Percentiles rank a stretch among this genome's conserved stretches.
Evolutionary conservation across 2,113 vertebrate genomes (phyloP).

Genomic region (Etheostoma cragini): DNA sequence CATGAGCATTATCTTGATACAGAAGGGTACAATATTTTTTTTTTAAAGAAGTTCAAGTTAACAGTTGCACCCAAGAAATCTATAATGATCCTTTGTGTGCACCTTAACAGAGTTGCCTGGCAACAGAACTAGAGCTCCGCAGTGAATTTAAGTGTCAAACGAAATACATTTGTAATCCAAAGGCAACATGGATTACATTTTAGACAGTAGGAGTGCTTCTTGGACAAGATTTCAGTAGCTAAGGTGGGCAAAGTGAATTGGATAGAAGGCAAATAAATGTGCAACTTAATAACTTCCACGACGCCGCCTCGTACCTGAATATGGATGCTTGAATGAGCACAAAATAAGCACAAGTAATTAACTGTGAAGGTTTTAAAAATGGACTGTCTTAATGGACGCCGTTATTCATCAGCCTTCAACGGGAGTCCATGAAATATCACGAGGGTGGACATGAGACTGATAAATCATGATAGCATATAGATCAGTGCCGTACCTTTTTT

Average conservation of each 20-base stretch:
- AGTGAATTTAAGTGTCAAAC: conserved; percentile 79
- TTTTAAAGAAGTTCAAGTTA: conserved; percentile 68
- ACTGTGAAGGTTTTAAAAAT: conserved; percentile 52
- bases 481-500: conserved; percentile 66
- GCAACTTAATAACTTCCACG: conserved; percentile 47
- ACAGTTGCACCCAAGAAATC: conserved; percentile 72
- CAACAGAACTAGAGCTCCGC: conserved; percentile 74
- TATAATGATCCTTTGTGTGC: conserved; percentile 78
- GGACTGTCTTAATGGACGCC: conserved; percentile 48
- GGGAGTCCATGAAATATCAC: conserved; percentile 54
- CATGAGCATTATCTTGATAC: conserved; percentile 44
- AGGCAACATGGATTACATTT: conserved; percentile 74
- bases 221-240: conserved; percentile 65
- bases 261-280: conserved; percentile 44
- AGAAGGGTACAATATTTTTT: conserved; percentile 47
- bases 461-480: conserved; percentile 65
- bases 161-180: conserved; percentile 79
- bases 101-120: conserved; percentile 78
- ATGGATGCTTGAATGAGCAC: conserved; percentile 37
- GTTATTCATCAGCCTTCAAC: conserved; percentile 48
- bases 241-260: conserved; percentile 66
- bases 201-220: conserved; percentile 66
- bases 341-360: conserved; percentile 70
- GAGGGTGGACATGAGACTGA: conserved; percentile 53
- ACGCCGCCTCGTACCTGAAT: conserved; percentile 19